These are phyloP conservation scores for Melitaea cinxia DNA, from an alignment of 1,140 invertebrate genomes.

Conservation along the genomic window DNA sequence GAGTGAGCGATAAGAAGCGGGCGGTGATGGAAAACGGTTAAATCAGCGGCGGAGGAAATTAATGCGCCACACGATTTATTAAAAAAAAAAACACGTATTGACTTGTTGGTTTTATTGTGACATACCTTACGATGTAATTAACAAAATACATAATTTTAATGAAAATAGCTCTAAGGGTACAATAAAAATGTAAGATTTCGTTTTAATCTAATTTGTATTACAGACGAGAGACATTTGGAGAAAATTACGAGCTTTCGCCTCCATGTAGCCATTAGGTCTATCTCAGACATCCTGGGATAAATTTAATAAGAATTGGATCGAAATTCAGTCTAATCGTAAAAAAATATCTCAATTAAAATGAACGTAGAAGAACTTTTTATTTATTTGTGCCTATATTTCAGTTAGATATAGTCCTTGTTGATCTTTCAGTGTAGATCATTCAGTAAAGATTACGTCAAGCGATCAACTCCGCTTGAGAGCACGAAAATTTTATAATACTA, in stretches of 20 bases:
- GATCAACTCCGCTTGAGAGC: too few species aligned
- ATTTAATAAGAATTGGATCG: background rate
- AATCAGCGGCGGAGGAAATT: slow-evolving; percentile 12
- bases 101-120: slow-evolving; percentile 1
- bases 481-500: too few species aligned
- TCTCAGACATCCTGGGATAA: background rate
- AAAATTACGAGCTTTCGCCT: background rate
- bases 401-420: too few species aligned
- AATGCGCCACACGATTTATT: slow-evolving; percentile 8
- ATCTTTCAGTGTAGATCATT: too few species aligned
- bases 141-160: background rate
- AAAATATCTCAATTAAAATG: background rate
- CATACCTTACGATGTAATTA: background rate
- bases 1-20: slow-evolving; percentile 7
- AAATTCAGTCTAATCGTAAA: background rate
- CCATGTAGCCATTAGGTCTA: background rate
- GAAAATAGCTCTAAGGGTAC: background rate
- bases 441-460: too few species aligned
- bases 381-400: too few species aligned
- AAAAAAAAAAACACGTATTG: slow-evolving; percentile 7
- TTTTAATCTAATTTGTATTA: background rate
- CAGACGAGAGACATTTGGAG: background rate
- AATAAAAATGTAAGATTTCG: background rate
- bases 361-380: too few species aligned
- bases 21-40: slow-evolving; percentile 12